Conservation (phyloP, 2,797 vertebrate genomes). For the Epinephelus malabaricus region DNA sequence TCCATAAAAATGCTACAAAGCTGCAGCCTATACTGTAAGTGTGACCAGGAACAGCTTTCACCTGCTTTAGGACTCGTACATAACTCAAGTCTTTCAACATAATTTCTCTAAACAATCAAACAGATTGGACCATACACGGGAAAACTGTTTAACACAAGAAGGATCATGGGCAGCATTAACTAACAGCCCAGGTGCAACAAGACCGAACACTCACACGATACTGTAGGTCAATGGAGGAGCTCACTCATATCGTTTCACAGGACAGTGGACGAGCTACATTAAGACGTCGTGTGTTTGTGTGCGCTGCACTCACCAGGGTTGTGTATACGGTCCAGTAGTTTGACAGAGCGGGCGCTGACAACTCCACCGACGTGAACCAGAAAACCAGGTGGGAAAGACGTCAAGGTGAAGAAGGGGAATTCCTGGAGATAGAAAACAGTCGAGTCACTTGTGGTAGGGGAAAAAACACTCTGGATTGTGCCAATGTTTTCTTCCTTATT, state of each 20-base stretch:
- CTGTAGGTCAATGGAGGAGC: constrained; percentile 43
- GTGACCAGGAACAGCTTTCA: constrained; percentile 72
- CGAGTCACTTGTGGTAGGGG: constrained; percentile 18
- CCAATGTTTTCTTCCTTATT: neutral
- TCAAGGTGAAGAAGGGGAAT: constrained; percentile 98
- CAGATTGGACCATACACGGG: constrained; percentile 27
- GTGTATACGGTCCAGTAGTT: constrained; percentile 98
- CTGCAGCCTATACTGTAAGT: neutral
- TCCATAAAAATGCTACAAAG: constrained; percentile 27
- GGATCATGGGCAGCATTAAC: constrained; percentile 48
- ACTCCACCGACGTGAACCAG: constrained; percentile 96
- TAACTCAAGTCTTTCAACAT: constrained; percentile 30
- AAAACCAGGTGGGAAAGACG: constrained; percentile 94
- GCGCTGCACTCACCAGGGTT: constrained; percentile 92
- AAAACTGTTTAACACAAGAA: constrained; percentile 48
- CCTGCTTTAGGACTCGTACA: constrained; percentile 49
- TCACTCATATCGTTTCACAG: constrained; percentile 39
- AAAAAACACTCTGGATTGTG: constrained; percentile 4
- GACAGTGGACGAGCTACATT: constrained; percentile 31
- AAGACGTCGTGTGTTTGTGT: constrained; percentile 2
- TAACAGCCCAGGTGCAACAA: constrained; percentile 55
- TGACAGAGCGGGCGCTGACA: constrained; percentile 98
- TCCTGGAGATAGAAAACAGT: constrained; percentile 85
- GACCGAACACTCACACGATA: constrained; percentile 53
- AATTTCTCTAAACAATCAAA: constrained; percentile 40